Conservation (phyloP, 2,888 invertebrate species). For the Eupithecia subfuscata region DNA sequence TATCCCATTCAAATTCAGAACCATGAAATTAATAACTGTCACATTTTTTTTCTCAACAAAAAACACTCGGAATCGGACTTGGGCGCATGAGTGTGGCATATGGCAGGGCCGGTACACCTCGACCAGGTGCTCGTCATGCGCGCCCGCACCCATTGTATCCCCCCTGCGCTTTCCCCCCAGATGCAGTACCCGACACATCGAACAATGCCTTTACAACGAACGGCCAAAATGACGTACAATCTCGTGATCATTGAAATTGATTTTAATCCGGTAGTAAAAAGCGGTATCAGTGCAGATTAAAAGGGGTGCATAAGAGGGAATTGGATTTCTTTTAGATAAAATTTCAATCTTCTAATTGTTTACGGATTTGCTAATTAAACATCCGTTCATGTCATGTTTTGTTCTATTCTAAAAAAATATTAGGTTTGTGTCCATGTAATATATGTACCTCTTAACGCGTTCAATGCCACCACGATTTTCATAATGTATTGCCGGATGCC, state of each 20-base stretch:
- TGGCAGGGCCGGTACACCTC: conserved; percentile 78
- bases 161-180: conserved; percentile 47
- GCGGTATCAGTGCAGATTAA: not conserved
- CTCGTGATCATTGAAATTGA: conserved; percentile 18
- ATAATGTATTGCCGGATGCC: too few relatives aligned
- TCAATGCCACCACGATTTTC: too few relatives aligned
- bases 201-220: conserved; percentile 63
- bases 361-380: not conserved
- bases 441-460: too few relatives aligned
- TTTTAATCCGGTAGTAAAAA: conserved; percentile 33
- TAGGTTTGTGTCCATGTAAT: too few relatives aligned
- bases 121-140: conserved; percentile 83
- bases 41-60: conserved; percentile 21
- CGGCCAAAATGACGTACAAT: conserved; percentile 27
- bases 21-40: conserved; percentile 25
- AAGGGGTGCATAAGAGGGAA: not conserved
- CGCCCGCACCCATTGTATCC: conserved; percentile 79
- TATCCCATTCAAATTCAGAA: conserved; percentile 9
- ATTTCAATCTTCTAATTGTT: not conserved
- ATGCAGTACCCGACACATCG: conserved; percentile 64
- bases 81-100: conserved; percentile 63
- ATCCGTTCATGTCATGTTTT: not conserved
- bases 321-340: not conserved
- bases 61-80: conserved; percentile 20
- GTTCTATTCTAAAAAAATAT: not conserved